A percentile compares a stretch with the other conserved stretches of the same genome.
phyloP scores from a whole-genome alignment of 2,888 invertebrate genomes.

The Rhogogaster chlorosoma region DNA sequence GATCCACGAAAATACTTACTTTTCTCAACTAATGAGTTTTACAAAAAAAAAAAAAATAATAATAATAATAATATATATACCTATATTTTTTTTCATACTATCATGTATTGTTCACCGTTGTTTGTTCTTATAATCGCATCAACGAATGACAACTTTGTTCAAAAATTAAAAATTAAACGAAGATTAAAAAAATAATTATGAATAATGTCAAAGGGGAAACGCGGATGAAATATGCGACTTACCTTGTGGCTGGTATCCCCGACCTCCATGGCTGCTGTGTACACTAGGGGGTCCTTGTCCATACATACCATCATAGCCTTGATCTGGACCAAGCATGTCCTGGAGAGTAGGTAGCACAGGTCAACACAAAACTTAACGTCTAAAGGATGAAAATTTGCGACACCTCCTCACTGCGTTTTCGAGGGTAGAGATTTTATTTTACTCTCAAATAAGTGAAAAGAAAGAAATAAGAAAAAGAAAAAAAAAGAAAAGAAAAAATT shows the following conservation, averaged over 20 bases:
- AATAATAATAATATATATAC: too few relatives aligned
- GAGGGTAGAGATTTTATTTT: constrained; percentile 18
- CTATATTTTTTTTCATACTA: not conserved
- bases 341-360: constrained; percentile 79
- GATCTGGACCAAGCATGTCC: constrained; percentile 96
- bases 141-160: not conserved
- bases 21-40: not conserved
- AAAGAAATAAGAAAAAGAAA: constrained; percentile 75
- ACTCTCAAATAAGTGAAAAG: constrained; percentile 58
- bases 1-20: not conserved
- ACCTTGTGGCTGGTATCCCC: constrained; percentile 93
- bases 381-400: constrained; percentile 19
- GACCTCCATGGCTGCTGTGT: constrained; percentile 88
- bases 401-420: constrained; percentile 11
- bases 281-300: constrained; percentile 94
- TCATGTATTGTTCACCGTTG: not conserved
- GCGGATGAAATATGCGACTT: constrained; percentile 75
- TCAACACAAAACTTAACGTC: constrained; percentile 71
- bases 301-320: constrained; percentile 96
- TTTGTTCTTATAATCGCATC: not conserved
- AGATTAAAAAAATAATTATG: not conserved
- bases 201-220: not conserved
- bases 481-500: constrained; percentile 70
- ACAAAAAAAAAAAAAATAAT: too few relatives aligned
- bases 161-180: not conserved